A percentile compares a stretch with the other conserved stretches of the same genome.
Conservation (phyloP, 2,888 invertebrate genomes). For the Pheosia tremula region DNA sequence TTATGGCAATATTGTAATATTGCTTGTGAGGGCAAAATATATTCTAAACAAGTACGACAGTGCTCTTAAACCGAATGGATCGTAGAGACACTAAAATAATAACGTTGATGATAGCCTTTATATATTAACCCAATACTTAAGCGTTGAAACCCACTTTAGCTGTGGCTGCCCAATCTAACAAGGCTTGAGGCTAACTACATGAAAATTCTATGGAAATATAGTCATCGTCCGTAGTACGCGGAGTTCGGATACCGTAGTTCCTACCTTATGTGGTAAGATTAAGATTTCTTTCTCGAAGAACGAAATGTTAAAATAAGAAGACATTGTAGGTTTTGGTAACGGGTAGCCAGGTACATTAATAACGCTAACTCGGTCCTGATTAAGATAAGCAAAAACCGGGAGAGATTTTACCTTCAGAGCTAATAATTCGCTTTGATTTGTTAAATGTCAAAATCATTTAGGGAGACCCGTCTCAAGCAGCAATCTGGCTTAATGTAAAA, state of each 20-base stretch:
- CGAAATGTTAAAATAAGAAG: too few relatives aligned
- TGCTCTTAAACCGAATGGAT: too few relatives aligned
- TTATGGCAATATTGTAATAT: too few relatives aligned
- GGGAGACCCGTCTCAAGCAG: background rate
- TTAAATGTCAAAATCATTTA: slow-evolving; percentile 6
- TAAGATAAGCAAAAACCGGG: too few relatives aligned
- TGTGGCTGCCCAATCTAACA: background rate
- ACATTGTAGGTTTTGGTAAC: too few relatives aligned
- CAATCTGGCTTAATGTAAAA: slow-evolving; percentile 5
- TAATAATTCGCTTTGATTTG: slow-evolving; percentile 3
- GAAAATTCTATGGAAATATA: slow-evolving; percentile 29
- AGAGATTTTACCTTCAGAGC: too few relatives aligned
- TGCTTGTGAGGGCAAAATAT: too few relatives aligned
- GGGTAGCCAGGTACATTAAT: too few relatives aligned
- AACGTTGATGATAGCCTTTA: background rate
- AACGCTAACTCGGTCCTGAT: too few relatives aligned
- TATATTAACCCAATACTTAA: slow-evolving; percentile 3
- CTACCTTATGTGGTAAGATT: background rate
- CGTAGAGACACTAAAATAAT: background rate
- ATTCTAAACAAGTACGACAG: too few relatives aligned
- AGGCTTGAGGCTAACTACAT: slow-evolving; percentile 16
- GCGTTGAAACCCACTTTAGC: background rate
- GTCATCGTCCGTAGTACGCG: slow-evolving; percentile 8
- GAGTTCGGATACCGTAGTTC: background rate
- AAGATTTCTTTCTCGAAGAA: background rate